Conservation (phyloP, 2,113 vertebrate genomes). For the Isichthys henryi region DNA sequence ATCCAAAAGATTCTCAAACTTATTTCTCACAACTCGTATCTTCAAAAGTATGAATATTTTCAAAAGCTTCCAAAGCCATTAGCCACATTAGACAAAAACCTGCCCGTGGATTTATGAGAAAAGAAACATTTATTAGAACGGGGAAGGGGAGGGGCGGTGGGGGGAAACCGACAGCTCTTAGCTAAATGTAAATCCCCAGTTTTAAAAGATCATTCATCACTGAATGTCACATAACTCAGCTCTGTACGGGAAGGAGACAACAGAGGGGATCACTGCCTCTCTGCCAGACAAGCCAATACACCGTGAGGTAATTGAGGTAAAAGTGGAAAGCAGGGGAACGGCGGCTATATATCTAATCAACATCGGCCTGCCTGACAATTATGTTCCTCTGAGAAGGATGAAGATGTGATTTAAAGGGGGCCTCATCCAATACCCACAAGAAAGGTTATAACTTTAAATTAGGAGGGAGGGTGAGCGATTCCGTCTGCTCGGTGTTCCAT, state of each 20-base stretch:
- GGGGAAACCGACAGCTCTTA: not conserved
- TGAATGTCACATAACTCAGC: not conserved
- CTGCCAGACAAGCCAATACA: not conserved
- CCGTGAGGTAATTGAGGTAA: not conserved
- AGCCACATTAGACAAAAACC: not conserved
- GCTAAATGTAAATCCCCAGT: slow-evolving; percentile 11
- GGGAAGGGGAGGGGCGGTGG: no score
- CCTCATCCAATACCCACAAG: not conserved
- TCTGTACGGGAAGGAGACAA: not conserved
- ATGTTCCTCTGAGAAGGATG: slow-evolving; percentile 1
- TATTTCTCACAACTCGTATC: not conserved
- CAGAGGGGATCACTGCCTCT: not conserved
- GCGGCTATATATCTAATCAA: not conserved
- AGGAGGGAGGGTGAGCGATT: not conserved
- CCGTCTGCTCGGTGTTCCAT: not conserved
- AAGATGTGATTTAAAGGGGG: not conserved
- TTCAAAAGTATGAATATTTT: not conserved
- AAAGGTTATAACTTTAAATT: slow-evolving; percentile 15
- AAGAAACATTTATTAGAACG: not conserved
- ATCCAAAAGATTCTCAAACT: not conserved
- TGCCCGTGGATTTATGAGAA: not conserved
- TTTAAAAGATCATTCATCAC: not conserved
- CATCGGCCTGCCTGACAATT: not conserved
- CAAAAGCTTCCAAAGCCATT: slow-evolving; percentile 4
- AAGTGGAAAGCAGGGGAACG: not conserved